phyloP scores from a whole-genome alignment of 2,797 vertebrate genomes.

The Tragelaphus eurycerus region DNA sequence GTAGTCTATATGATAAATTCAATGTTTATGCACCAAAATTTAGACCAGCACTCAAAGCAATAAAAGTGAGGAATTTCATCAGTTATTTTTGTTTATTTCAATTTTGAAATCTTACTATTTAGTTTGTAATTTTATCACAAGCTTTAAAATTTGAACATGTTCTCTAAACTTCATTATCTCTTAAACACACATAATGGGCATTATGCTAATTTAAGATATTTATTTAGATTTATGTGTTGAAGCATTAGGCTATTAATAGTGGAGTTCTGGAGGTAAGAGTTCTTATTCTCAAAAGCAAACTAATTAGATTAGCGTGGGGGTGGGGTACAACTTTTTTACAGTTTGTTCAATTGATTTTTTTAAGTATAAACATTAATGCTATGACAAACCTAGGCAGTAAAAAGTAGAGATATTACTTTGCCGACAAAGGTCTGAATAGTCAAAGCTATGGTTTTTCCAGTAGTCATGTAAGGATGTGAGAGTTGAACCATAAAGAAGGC shows the following conservation, averaged over 20 bases:
- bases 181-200: neutral
- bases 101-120: neutral
- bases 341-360: neutral
- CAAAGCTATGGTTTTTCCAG: neutral
- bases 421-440: neutral
- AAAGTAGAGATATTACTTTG: neutral
- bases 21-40: neutral
- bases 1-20: neutral
- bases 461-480: neutral
- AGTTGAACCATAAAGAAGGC: neutral
- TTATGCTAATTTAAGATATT: neutral
- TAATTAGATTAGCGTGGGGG: neutral
- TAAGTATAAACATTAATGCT: neutral
- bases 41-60: neutral
- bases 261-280: neutral
- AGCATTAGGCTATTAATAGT: neutral
- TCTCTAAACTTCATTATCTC: neutral
- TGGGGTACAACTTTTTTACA: neutral
- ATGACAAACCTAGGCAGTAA: neutral
- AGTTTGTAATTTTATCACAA: neutral
- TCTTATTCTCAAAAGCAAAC: neutral
- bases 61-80: neutral
- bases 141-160: neutral
- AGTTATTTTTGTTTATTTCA: neutral
- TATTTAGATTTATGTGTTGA: neutral